Base-by-base conservation (phyloP, 2,113 vertebrate genomes). In the Labrus mixtus region DNA sequence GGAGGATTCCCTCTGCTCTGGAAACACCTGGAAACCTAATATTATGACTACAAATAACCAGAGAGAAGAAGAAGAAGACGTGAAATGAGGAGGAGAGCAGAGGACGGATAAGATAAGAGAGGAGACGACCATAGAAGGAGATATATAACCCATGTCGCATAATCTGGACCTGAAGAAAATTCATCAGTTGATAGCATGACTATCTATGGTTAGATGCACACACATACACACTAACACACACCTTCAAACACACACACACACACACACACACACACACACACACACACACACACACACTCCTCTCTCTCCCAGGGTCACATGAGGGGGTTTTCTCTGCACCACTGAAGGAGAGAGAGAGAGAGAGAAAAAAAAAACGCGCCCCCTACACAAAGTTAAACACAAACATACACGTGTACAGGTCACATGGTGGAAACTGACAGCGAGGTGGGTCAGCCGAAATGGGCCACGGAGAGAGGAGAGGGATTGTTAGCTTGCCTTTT, bases 81-180 rank as follows among this genome's bases (percentile, higher is more conserved):
- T 50, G 48, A 61, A 59, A 41, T 16, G 55, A 33, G 20, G 15
- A 55, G 45, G 19, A 58, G 48, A 68, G 43, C 33, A 33, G 50
- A 58, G 29, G 57, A 74, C 65, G 54, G 77, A 65, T 43, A 46
- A 73, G 80, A 87, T 81, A 79, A 85, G 80, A 64, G 37, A 76
- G 46, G 19, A 54, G 69, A 87, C 50, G 64, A 86, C 92, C 90
- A 89, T 90, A 93, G 84, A 93, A 91, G 92, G 92, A 82, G 66
- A 79, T 74, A 54, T 77, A 71, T 85, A 84, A 83, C 81, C 81
- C 73, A 57, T 79, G 90, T 80, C 88, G 87, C 75, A 88, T 77
- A 78, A 87, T 88, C 79, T 86, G 77, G 77, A 89, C 76, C 73
- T 68, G 81, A 73, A 68, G 79, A 82, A 89, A 90, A 78, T 78